phyloP scores from a whole-genome alignment of 2,797 vertebrate genomes.

The Micropoecilia bifurca region DNA sequence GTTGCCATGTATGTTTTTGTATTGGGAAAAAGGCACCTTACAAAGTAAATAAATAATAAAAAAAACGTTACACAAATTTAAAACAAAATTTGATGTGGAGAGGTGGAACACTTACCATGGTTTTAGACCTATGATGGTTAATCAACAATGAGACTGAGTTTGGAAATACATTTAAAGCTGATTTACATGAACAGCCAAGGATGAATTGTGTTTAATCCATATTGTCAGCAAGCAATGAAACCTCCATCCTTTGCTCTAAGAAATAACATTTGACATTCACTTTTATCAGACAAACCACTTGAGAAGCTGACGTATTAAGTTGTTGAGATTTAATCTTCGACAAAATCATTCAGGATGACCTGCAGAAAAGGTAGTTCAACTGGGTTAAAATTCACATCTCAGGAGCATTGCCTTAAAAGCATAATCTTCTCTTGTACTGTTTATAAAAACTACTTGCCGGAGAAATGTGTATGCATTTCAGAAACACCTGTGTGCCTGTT shows the following conservation, averaged over 20 bases:
- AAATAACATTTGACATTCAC: neutral
- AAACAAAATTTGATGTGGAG: no score
- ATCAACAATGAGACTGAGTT: neutral
- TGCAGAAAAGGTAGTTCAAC: neutral
- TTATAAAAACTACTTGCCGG: conserved; percentile 33
- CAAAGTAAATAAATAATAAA: neutral
- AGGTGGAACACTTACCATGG: neutral
- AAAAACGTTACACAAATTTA: no score
- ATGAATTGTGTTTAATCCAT: neutral
- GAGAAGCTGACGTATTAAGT: neutral
- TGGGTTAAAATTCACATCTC: neutral
- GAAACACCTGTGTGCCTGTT: conserved; percentile 18
- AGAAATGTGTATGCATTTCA: conserved; percentile 31
- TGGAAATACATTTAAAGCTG: neutral
- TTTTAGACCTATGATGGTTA: neutral
- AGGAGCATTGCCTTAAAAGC: neutral
- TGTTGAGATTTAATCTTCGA: no score
- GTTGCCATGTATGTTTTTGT: neutral
- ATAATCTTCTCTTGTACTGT: conserved; percentile 26
- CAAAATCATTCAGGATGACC: neutral
- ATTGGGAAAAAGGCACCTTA: neutral
- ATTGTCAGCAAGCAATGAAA: neutral
- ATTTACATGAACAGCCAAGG: neutral
- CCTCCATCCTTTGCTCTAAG: neutral
- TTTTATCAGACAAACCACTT: neutral